Conservation (phyloP, 2,888 invertebrate genomes). For the Dendrolimus houi region DNA sequence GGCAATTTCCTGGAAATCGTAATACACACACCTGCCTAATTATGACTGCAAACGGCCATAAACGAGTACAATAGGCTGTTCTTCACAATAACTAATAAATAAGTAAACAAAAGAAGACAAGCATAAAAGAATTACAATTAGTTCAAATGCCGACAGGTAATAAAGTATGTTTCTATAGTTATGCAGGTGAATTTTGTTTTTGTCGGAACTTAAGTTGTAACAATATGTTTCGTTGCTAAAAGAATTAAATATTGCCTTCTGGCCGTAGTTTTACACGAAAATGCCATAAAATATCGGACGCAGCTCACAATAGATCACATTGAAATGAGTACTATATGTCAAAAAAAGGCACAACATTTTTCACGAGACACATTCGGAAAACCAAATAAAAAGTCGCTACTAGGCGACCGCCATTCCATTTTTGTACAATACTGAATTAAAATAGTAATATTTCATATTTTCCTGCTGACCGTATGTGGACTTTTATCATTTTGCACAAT, state of each 20-base stretch:
- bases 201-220: no score
- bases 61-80: no score
- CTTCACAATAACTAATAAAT: no score
- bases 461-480: background rate
- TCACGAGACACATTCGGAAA: background rate
- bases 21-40: no score
- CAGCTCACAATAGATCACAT: background rate
- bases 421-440: background rate
- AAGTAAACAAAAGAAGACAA: no score
- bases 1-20: no score
- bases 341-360: background rate
- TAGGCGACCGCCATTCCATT: background rate
- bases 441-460: background rate
- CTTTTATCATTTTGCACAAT: background rate
- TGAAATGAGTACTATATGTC: background rate
- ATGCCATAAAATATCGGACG: background rate
- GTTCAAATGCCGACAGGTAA: no score
- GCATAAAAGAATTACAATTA: no score
- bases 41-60: no score
- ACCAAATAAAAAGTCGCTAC: background rate
- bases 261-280: background rate
- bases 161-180: no score
- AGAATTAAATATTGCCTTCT: background rate
- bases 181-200: no score
- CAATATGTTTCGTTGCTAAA: background rate